Evolutionary conservation across 2,888 invertebrate species (phyloP).

Genomic region (Lasioglossum leucozonium): DNA sequence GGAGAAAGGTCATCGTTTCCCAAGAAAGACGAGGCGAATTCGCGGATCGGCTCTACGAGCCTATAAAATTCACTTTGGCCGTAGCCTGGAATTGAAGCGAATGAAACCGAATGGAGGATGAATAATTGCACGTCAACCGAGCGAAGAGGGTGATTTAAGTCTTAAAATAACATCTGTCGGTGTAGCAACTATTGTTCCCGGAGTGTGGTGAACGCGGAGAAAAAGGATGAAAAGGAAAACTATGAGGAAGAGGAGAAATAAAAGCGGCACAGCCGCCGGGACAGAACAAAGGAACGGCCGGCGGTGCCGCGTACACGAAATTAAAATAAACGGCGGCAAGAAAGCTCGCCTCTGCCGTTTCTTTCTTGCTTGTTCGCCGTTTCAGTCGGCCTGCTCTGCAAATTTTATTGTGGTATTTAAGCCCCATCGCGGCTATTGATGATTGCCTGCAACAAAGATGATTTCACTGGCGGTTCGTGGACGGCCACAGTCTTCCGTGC

Average conservation of each 20-base stretch:
- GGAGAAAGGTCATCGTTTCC: neutral
- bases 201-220: slow-evolving; percentile 33
- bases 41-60: slow-evolving; percentile 16
- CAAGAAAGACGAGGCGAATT: neutral
- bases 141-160: slow-evolving; percentile 8
- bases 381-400: slow-evolving; percentile 48
- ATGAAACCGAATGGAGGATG: slow-evolving; percentile 34
- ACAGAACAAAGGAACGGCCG: slow-evolving; percentile 78
- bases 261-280: slow-evolving; percentile 60
- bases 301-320: slow-evolving; percentile 75
- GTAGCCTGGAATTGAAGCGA: slow-evolving; percentile 10
- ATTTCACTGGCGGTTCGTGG: slow-evolving; percentile 10
- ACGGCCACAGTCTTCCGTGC: neutral
- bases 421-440: slow-evolving; percentile 44
- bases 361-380: slow-evolving; percentile 28
- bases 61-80: slow-evolving; percentile 40
- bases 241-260: slow-evolving; percentile 63
- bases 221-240: slow-evolving; percentile 45
- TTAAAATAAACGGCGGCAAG: slow-evolving; percentile 83
- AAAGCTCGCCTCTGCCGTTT: slow-evolving; percentile 66
- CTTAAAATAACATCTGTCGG: slow-evolving; percentile 47
- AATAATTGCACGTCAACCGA: slow-evolving; percentile 38
- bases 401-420: slow-evolving; percentile 76
- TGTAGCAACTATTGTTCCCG: slow-evolving; percentile 11
- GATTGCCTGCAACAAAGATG: slow-evolving; percentile 32